Conservation (phyloP, 2,888 invertebrate genomes). For the Copidosoma aretas region DNA sequence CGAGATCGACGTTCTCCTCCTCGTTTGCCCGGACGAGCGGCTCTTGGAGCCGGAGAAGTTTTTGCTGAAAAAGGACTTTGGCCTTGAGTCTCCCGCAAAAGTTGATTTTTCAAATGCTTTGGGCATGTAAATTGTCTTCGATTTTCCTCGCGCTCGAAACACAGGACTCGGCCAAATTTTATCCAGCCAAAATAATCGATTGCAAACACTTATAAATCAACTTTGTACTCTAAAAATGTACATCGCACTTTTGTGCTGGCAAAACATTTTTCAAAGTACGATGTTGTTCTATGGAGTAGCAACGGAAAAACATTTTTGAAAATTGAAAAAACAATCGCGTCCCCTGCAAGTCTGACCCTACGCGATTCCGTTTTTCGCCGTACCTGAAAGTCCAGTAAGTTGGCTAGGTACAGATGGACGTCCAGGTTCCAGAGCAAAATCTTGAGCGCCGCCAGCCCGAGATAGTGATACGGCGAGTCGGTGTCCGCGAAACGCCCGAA, state of each 20-base stretch:
- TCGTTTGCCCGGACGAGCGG: conserved; percentile 29
- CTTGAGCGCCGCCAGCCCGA: conserved; percentile 54
- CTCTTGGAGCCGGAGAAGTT: conserved; percentile 53
- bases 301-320: too few species aligned
- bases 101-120: neutral
- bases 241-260: neutral
- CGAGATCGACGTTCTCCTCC: neutral
- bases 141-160: too few species aligned
- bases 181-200: too few species aligned
- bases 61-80: conserved; percentile 44
- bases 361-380: too few species aligned
- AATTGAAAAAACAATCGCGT: too few species aligned
- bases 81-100: conserved; percentile 2
- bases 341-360: too few species aligned
- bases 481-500: conserved; percentile 49
- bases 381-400: conserved; percentile 55
- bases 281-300: too few species aligned
- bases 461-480: conserved; percentile 55
- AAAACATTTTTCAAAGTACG: too few species aligned
- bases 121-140: too few species aligned
- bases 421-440: conserved; percentile 57
- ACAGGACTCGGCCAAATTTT: too few species aligned
- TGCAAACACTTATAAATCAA: too few species aligned
- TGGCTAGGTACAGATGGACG: conserved; percentile 50
- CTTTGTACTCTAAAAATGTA: too few species aligned